Evolutionary conservation across 2,888 invertebrate genomes (phyloP), one percentile per base, ranked within the genome.

Genomic region (Sussaba pulchella): DNA sequence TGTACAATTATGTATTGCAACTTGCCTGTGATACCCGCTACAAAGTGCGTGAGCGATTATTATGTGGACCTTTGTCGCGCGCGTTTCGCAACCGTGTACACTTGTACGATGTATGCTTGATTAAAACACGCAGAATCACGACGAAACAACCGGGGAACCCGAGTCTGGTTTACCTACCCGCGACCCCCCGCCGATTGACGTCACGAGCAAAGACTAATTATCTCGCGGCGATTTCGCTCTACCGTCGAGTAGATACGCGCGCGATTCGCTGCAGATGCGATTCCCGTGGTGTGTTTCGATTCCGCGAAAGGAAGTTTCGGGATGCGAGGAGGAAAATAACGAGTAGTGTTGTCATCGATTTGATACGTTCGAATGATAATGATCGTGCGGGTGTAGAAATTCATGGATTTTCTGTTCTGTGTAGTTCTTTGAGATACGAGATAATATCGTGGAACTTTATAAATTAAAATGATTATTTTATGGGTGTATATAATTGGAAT

Each of bases 141-240:
- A 73, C 45, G 10, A 43, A 43, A 12, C 63, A 57, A 43, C 52
- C 24, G 52, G 41, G 67, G 52, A 63, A 19, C 63, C 63, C 57
- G 57, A 70, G 69, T 47, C 45, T 45, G 63, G 26, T 52, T 69
- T 63, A 69, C 54, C 57, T 71, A 39, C 26, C n/a, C n/a, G n/a
- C n/a, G n/a, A 14, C 50, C 24, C 50, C 61, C 14, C 50, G 31
- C 63, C 45, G 78, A 63, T 78, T 73, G 78, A 78, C 78, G 78
- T 78, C 73, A 74, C 45, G 39, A 69, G 43, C 66, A 73, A 70
- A 63, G 73, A 78, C 63, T 69, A 78, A 70, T 70, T 74, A 73
- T 78, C 78, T 78, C 31, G 45, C 36, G 39, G 14, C 41, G 67
- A 59, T 45, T 52, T 50, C 59, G 69, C 63, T 14, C 63, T 69